phyloP scores from a whole-genome alignment of 2,888 invertebrate species.

The Ashinkailepas kermadecensis region DNA sequence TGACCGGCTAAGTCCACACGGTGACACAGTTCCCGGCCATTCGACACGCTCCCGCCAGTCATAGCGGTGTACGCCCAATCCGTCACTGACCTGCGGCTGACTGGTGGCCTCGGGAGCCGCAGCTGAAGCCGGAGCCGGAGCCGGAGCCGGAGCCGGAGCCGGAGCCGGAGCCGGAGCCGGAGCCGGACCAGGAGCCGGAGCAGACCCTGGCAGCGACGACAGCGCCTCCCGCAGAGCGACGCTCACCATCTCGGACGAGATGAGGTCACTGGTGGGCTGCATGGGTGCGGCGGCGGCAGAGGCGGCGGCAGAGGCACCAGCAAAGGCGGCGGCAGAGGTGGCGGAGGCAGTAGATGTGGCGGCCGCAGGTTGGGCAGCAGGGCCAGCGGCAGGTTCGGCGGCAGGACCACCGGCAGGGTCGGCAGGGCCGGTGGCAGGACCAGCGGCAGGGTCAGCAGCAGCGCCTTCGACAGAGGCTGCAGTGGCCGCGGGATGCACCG shows the following conservation, averaged over 20 bases:
- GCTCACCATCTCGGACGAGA: constrained; percentile 9
- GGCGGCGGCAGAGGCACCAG: not conserved
- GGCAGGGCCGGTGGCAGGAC: no score
- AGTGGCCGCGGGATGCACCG: not conserved
- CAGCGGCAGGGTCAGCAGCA: not conserved
- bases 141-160: not conserved
- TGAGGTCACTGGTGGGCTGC: not conserved
- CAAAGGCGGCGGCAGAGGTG: not conserved
- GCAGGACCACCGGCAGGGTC: no score
- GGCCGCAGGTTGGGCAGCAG: not conserved
- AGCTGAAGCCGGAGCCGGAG: not conserved
- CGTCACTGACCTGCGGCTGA: not conserved
- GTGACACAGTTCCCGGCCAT: no score
- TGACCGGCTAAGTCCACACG: no score
- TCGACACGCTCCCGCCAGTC: no score
- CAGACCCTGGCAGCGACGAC: not conserved
- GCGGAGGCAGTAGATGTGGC: not conserved
- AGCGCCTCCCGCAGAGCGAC: not conserved
- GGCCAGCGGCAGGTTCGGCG: no score
- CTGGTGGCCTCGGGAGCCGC: not conserved
- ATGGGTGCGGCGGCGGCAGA: not conserved
- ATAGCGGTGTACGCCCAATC: not conserved
- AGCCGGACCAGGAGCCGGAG: not conserved
- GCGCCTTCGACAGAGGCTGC: not conserved
- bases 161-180: not conserved